Evolutionary conservation across 2,888 invertebrate genomes (phyloP).

Genomic region (Vandiemenella viatica): DNA sequence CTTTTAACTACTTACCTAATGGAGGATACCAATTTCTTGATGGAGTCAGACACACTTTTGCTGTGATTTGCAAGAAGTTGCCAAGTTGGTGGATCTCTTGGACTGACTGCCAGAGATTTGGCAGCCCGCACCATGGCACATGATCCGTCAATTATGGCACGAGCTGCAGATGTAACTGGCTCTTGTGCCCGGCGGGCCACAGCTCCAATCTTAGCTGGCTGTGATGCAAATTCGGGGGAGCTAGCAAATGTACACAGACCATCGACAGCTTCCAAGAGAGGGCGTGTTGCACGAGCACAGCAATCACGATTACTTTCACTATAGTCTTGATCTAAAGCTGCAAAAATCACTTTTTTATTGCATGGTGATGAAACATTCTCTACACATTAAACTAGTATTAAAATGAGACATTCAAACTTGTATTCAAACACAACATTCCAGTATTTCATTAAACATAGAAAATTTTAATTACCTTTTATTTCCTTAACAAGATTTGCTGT

Average conservation of each 20-base stretch:
- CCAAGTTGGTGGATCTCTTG: slow-evolving; percentile 87
- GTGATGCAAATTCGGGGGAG: slow-evolving; percentile 82
- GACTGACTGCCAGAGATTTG: slow-evolving; percentile 72
- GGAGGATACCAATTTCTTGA: slow-evolving; percentile 83
- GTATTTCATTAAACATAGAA: too few species aligned
- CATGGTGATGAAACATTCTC: too few species aligned
- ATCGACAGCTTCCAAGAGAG: slow-evolving; percentile 80
- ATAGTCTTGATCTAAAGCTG: slow-evolving; percentile 59
- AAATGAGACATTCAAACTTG: too few species aligned
- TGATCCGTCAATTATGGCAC: slow-evolving; percentile 64
- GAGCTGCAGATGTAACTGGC: slow-evolving; percentile 68
- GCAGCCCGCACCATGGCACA: slow-evolving; percentile 83
- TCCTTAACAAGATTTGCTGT: slow-evolving; percentile 89
- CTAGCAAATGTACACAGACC: slow-evolving; percentile 84
- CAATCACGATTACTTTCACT: slow-evolving; percentile 56
- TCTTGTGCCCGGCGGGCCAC: slow-evolving; percentile 73
- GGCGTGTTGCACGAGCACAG: slow-evolving; percentile 64
- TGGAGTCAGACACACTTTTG: slow-evolving; percentile 89
- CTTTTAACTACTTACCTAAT: slow-evolving; percentile 51
- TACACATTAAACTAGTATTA: too few species aligned
- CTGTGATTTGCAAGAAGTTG: slow-evolving; percentile 86
- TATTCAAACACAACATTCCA: too few species aligned
- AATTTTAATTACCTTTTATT: slow-evolving; percentile 67
- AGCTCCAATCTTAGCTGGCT: slow-evolving; percentile 79
- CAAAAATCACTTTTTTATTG: slow-evolving; percentile 2